Conservation (phyloP, 2,888 invertebrate genomes). For the Operophtera brumata region DNA sequence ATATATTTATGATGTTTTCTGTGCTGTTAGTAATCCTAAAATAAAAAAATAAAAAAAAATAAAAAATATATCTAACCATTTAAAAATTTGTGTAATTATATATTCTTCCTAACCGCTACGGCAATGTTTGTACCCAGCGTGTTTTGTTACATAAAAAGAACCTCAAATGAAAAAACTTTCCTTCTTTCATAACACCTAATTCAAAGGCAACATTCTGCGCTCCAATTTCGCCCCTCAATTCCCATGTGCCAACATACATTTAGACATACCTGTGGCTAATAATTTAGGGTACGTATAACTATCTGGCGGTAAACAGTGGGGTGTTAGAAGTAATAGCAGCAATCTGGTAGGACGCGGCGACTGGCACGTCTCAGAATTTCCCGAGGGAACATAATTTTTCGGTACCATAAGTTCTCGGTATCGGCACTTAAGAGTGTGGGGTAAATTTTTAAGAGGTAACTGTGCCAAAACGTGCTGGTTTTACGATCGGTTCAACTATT, state of each 20-base stretch:
- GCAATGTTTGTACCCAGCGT: no score
- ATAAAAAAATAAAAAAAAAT: no score
- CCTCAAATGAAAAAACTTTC: conserved; percentile 24
- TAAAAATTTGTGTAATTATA: no score
- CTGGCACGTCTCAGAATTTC: conserved; percentile 68
- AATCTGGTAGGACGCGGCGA: conserved; percentile 65
- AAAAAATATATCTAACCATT: no score
- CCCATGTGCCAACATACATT: conserved; percentile 35
- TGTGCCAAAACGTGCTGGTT: neutral
- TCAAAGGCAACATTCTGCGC: conserved; percentile 32
- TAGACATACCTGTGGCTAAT: conserved; percentile 49
- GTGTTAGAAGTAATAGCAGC: conserved; percentile 72
- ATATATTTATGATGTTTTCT: no score
- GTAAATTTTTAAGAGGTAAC: conserved; percentile 10
- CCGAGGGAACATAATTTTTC: conserved; percentile 57
- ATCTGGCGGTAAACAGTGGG: conserved; percentile 69
- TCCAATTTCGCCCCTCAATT: conserved; percentile 41
- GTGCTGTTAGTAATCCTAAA: no score
- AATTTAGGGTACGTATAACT: conserved; percentile 70
- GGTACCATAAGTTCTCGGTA: conserved; percentile 46
- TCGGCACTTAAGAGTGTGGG: conserved; percentile 21
- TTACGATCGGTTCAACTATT: neutral
- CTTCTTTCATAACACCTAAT: conserved; percentile 26
- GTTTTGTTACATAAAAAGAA: neutral
- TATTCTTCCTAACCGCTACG: no score